These are phyloP conservation scores for Eumerus sabulonum DNA, from an alignment of 2,888 invertebrate genomes.

Conservation along the genomic window DNA sequence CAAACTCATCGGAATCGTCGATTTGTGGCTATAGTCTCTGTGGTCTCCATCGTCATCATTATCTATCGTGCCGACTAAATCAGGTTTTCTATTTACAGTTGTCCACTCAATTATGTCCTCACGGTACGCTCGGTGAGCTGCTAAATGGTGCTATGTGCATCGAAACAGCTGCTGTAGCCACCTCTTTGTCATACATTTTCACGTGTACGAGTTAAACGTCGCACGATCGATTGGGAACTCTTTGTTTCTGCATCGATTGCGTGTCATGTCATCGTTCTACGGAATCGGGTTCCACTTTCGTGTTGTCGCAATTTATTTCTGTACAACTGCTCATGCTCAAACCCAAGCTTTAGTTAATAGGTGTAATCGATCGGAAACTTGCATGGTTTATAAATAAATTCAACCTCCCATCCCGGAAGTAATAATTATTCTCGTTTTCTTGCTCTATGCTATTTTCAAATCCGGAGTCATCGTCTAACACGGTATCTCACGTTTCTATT, in stretches of 20 bases:
- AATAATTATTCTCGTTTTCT: background rate
- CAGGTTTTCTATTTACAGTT: conserved; percentile 68
- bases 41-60: conserved; percentile 28
- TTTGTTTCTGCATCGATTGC: conserved; percentile 53
- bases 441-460: no score
- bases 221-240: conserved; percentile 40
- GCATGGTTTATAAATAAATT: conserved; percentile 7
- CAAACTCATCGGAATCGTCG: conserved; percentile 29
- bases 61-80: conserved; percentile 60
- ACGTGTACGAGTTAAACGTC: conserved; percentile 15
- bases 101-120: conserved; percentile 65
- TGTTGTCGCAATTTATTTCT: conserved; percentile 38
- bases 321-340: conserved; percentile 54
- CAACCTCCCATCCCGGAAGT: background rate
- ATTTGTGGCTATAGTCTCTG: no score
- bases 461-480: no score
- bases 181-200: conserved; percentile 35
- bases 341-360: background rate
- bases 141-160: conserved; percentile 60
- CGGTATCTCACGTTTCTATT: background rate
- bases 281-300: background rate
- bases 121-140: conserved; percentile 26
- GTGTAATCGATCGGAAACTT: conserved; percentile 37
- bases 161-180: conserved; percentile 59
- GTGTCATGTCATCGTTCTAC: conserved; percentile 52